Base-by-base conservation (phyloP, 2,888 invertebrate genomes). In the Leptopterna dolabrata region DNA sequence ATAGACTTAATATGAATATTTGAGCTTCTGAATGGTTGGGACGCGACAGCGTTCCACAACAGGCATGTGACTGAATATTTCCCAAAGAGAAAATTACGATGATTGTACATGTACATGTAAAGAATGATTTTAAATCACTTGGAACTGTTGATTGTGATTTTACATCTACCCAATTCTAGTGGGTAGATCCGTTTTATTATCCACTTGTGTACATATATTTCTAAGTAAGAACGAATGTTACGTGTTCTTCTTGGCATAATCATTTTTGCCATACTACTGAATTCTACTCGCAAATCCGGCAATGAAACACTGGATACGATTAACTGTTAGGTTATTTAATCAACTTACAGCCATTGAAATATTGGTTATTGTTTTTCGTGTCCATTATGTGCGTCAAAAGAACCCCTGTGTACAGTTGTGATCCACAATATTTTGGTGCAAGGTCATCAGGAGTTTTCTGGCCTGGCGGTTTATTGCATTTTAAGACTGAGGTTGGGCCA, bases 401-500 rank as follows among this genome's bases (percentile, higher is more conserved):
- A 63, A 63, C 24, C 63, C 63, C 63, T 63, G 19, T 63, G 63
- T 63, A 73, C 73, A 73, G 73, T 73, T 73, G 73, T 73, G 73
- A 73, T 73, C 73, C 73, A 30, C 36, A 41, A 73, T 63, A 63
- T 63, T 63, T 82, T 55, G 55, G 70, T 82, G 70, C 55, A 80
- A 51, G 45, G 45, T 47, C 80, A 43, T 80, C 29, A 85, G 55
- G 63, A 41, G 73, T 41, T 41, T 41, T 73, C 4, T 36, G 73
- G 73, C 45, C 78, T 78, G 27, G 55, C 55, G 76, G 73, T 51
- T 85, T 83, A 86, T 82, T 88, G 87, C 85, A 89, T 89, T 88
- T 87, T 89, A 89, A 89, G 89, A 89, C 89, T 89, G 89, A 89
- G 88, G 88, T 87, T 88, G 89, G 89, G 89, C 89, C 89, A 89